These are phyloP conservation scores for Mycteria americana DNA, from an alignment of 2,797 vertebrate species.

Conservation along the genomic window DNA sequence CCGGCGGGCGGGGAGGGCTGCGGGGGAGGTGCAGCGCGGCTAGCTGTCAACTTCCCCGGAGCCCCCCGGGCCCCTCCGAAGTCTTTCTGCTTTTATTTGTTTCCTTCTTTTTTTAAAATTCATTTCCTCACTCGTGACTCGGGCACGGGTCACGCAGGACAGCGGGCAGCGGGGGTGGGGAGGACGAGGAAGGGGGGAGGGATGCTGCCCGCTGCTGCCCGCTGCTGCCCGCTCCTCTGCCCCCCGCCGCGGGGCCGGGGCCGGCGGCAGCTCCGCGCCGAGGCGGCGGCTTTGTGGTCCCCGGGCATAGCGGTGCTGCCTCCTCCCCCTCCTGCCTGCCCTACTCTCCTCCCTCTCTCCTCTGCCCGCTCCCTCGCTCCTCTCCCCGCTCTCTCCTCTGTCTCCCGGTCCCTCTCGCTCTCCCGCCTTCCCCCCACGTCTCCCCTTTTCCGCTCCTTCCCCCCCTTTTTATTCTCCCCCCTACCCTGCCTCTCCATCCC, in stretches of 20 bases:
- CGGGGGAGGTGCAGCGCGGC: not conserved
- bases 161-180: not conserved
- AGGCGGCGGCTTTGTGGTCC: not conserved
- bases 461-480: not conserved
- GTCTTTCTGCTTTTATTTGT: not conserved
- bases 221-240: not conserved
- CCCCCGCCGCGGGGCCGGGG: not conserved
- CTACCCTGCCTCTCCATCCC: not conserved
- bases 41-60: not conserved
- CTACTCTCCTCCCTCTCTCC: conserved; percentile 12
- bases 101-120: not conserved
- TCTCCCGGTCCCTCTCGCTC: not conserved
- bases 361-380: not conserved
- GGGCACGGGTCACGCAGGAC: not conserved
- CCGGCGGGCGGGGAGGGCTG: not conserved
- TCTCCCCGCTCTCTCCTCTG: not conserved
- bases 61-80: not conserved
- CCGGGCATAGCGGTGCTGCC: not conserved
- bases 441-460: not conserved
- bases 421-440: not conserved
- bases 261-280: not conserved
- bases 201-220: not conserved
- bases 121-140: not conserved
- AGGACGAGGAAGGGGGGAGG: not conserved
- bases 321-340: conserved; percentile 23